Conservation (phyloP, 1,140 invertebrate genomes). For the Drosophila navojoa region DNA sequence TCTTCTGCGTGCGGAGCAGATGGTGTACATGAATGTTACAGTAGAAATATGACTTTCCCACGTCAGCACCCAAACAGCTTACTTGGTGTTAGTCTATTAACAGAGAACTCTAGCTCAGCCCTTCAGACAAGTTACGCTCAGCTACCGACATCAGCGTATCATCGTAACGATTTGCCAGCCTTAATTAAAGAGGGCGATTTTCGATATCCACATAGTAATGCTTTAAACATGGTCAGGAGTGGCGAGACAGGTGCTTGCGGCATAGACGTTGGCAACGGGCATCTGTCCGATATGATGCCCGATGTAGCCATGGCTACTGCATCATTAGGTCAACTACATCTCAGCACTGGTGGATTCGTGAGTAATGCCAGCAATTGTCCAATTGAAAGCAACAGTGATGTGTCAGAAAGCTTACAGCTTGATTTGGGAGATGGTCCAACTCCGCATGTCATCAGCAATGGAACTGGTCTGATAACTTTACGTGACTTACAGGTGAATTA, state of each 20-base stretch:
- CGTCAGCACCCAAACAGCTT: constrained; percentile 84
- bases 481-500: constrained; percentile 73
- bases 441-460: constrained; percentile 84
- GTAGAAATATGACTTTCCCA: constrained; percentile 87
- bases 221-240: constrained; percentile 57
- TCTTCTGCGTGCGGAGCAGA: constrained; percentile 68
- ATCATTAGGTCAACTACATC: constrained; percentile 88
- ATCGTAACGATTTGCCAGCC: constrained; percentile 86
- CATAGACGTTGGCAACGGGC: constrained; percentile 85
- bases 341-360: constrained; percentile 50
- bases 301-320: constrained; percentile 95
- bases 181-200: constrained; percentile 87
- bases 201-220: constrained; percentile 75
- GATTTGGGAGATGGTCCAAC: constrained; percentile 91
- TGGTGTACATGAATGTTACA: constrained; percentile 75
- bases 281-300: constrained; percentile 92
- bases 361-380: constrained; percentile 31
- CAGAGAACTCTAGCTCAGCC: constrained; percentile 41
- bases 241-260: constrained; percentile 61
- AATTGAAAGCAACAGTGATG: constrained; percentile 59
- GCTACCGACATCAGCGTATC: constrained; percentile 67
- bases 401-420: constrained; percentile 86
- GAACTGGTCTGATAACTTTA: constrained; percentile 59
- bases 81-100: constrained; percentile 60
- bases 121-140: constrained; percentile 69